Evolutionary conservation across 2,797 vertebrate species (phyloP).

Genomic region (Lophura swinhoii): DNA sequence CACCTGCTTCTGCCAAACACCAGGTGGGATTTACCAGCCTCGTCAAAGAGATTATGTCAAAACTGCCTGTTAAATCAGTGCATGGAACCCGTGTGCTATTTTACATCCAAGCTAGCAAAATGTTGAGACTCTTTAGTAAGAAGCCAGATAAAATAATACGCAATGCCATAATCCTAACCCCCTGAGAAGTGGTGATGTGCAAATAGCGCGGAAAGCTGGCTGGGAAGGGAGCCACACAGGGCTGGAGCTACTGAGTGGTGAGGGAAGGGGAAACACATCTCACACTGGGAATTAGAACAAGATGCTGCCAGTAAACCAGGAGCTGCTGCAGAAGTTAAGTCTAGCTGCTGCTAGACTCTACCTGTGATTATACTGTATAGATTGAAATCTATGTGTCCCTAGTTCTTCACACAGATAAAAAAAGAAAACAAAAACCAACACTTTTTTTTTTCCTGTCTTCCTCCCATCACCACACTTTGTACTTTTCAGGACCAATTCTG

Average conservation of each 20-base stretch:
- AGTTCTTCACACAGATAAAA: not conserved
- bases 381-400: not conserved
- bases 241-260: not conserved
- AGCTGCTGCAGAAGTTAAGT: not conserved
- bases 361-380: rapidly evolving
- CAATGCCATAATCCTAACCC: not conserved
- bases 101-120: not conserved
- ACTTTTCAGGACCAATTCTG: not conserved
- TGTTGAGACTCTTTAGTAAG: not conserved
- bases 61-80: not conserved
- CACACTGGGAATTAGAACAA: not conserved
- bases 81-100: not conserved
- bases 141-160: not conserved
- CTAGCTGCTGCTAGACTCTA: not conserved
- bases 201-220: not conserved
- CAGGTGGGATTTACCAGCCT: not conserved
- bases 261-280: not conserved
- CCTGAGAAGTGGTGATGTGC: not conserved
- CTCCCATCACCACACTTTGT: not conserved
- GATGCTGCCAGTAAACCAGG: not conserved
- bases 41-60: not conserved
- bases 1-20: not conserved
- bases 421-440: not conserved
- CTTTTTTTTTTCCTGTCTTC: not conserved
- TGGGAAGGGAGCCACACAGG: rapidly evolving